Conservation (phyloP, 2,113 vertebrate genomes). For the Mirza zaza region DNA sequence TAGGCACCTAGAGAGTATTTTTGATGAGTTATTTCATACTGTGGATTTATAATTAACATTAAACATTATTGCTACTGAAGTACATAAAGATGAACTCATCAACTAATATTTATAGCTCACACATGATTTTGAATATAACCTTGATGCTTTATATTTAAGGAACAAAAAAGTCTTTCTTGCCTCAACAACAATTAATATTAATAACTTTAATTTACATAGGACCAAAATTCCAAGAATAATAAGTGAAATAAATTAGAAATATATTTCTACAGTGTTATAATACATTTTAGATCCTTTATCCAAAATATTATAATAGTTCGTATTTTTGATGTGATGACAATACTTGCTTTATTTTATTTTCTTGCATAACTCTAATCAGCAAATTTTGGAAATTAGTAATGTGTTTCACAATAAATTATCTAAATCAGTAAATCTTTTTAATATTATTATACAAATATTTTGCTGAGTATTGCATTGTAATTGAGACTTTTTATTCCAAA, state of each 20-base stretch:
- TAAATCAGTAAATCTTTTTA: background rate
- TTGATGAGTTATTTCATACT: background rate
- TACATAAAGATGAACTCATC: background rate
- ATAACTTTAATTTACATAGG: background rate
- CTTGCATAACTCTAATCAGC: background rate
- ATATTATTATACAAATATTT: background rate
- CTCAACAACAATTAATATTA: background rate
- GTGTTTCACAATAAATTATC: background rate
- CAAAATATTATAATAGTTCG: background rate
- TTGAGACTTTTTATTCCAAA: background rate
- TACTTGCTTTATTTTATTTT: background rate
- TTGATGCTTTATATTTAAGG: background rate
- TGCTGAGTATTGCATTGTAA: background rate
- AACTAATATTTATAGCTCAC: background rate
- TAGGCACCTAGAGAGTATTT: background rate
- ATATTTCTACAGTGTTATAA: background rate
- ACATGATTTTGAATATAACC: slow-evolving; percentile 1
- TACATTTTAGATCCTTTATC: background rate
- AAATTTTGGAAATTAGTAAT: background rate
- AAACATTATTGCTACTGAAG: background rate
- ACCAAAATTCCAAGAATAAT: background rate
- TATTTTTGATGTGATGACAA: background rate
- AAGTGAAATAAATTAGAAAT: background rate
- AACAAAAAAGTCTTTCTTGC: background rate
- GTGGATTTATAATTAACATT: slow-evolving; percentile 14